Evolutionary conservation across 1,140 invertebrate species (phyloP), one percentile per base, ranked within the genome.

Genomic region (Hycleus cichorii): DNA sequence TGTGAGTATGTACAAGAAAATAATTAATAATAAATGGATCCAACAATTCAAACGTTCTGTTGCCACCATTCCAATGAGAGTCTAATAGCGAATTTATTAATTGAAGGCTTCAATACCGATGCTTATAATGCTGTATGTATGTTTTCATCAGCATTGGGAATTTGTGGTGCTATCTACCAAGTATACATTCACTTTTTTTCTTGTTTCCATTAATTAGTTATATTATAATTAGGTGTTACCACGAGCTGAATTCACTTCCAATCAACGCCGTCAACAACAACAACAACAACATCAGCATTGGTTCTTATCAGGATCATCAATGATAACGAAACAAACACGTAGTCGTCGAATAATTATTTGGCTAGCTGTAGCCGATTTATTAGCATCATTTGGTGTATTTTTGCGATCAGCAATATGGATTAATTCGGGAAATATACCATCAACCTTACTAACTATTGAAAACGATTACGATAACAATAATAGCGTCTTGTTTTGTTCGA

Each of bases 41-140:
- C 87, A 39, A 87, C 86, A 42, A 86, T 89, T 69, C 86, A 89
- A 76, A 88, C 86, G 6, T 88, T 89, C 74, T 89, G 87, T 70
- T 88, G 88, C 69, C 81, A 84, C 66, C 80, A 83, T 64, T 74
- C 73, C n/a, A 81, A 80, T 8, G 84, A 82, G 57, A 80, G 77
- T 53, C 79, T 82, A 40, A 78, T 81, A 68, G 78, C 82, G 32
- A 73, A 81, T 3, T 74, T 74, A 66, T 78, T 85, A 51, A 83
- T 87, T 80, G 72, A 81, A 63, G 81, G 84, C 73, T 87, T 87
- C 64, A 83, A 87, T 66, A 81, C 83, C 0, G 77, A 82, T 63
- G 77, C 81, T 6, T 89, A 89, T 70, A 89, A 90, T 69, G 75
- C 71, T 11, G 82, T 89, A 7, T 89, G 86, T 69, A 78, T 90